Evolutionary conservation across 2,888 invertebrate genomes (phyloP), one percentile per base, ranked within the genome.

Genomic region (Scaeva pyrastri): DNA sequence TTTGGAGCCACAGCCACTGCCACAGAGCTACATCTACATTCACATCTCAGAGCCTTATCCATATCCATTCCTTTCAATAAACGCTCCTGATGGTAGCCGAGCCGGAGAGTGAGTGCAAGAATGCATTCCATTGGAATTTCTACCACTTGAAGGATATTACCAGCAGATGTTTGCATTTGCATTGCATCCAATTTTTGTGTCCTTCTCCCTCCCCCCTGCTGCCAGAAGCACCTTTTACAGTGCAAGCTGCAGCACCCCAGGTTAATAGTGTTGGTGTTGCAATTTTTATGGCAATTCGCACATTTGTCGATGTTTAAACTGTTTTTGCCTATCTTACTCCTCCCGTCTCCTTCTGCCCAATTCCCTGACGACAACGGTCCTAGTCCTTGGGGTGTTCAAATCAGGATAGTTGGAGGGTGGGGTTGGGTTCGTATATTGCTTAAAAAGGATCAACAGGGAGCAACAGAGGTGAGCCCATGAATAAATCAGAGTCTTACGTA

Each of bases 261-360:
- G 76, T 77, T 76, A 77, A 77, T 77, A 85, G 85, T 77, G 81
- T 73, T 81, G 85, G 81, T 81, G 85, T 76, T 85, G 85, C 85
- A 81, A 77, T 81, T 85, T 85, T 81, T 81, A 85, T 85, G 73
- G 81, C 81, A 81, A 81, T 85, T 85, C 73, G 77, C 85, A 81
- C 81, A 77, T 77, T 85, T 81, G 81, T 80, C 76, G 76, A 81
- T 70, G 76, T 70, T 81, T 81, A 81, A 85, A 81, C 66, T 75
- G 72, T 72, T 72, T 85, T 72, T 75, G 80, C 79, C 43, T 55
- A 21, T 26, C 21, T 21, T 45, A 7, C 31, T 31, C 31, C 31
- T 8, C 6, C 21, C 12, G 19, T 48, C 19, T 19, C 2, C 45
- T 8, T 19, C 41, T 31, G 5, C 31, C 31, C 6, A n/a, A n/a